Percentiles rank a stretch among this genome's conserved stretches.
Evolutionary conservation across 2,113 vertebrate genomes (phyloP).

Genomic region (Cacatua alba): DNA sequence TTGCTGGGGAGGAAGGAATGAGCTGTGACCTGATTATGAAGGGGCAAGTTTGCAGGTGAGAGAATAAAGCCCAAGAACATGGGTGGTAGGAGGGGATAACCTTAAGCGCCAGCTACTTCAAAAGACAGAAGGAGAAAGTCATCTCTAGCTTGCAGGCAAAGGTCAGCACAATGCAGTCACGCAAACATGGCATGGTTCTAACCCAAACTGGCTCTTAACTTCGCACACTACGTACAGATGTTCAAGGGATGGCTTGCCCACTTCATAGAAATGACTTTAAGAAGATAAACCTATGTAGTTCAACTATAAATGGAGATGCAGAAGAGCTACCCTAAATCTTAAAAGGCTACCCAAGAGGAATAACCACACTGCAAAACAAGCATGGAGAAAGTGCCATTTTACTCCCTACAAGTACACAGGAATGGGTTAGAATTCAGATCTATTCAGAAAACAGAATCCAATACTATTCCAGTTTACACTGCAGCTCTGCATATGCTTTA

Average conservation of each 20-base stretch:
- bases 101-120: background rate
- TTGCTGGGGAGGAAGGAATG: background rate
- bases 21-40: background rate
- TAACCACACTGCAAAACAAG: background rate
- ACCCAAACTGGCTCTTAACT: background rate
- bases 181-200: background rate
- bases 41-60: background rate
- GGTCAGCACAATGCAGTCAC: background rate
- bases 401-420: background rate
- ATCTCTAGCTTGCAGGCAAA: background rate
- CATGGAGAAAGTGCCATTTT: background rate
- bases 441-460: background rate
- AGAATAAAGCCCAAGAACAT: background rate
- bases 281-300: background rate
- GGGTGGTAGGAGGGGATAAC: background rate
- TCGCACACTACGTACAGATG: background rate
- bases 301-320: background rate
- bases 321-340: background rate
- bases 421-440: background rate
- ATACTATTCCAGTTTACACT: background rate
- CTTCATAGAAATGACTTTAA: background rate
- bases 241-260: background rate
- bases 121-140: background rate
- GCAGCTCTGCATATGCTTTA: background rate
- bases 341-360: background rate